Conservation (phyloP, 2,888 invertebrate genomes). For the Lochmaea capreae region DNA sequence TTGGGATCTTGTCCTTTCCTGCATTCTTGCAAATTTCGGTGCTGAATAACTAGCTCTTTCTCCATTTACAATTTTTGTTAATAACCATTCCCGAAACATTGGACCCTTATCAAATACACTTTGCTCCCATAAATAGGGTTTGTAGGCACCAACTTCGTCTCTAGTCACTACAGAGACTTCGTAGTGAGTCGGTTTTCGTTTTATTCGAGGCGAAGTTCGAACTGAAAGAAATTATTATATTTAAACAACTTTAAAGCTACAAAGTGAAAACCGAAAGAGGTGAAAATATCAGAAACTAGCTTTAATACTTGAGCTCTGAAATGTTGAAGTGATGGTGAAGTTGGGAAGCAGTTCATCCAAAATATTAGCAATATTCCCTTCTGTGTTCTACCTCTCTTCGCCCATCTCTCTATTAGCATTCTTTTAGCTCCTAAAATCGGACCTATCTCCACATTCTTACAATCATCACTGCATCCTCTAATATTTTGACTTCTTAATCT, state of each 20-base stretch:
- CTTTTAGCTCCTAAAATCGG: too few relatives aligned
- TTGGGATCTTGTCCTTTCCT: constrained; percentile 91
- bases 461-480: too few relatives aligned
- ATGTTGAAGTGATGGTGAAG: too few relatives aligned
- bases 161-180: constrained; percentile 93
- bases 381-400: too few relatives aligned
- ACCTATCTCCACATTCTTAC: too few relatives aligned
- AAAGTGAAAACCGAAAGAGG: too few relatives aligned
- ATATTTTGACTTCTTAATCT: too few relatives aligned
- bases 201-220: constrained; percentile 87
- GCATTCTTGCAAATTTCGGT: constrained; percentile 95
- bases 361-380: too few relatives aligned
- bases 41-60: constrained; percentile 94
- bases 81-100: constrained; percentile 94
- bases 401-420: too few relatives aligned
- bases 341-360: too few relatives aligned
- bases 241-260: neutral
- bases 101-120: constrained; percentile 94
- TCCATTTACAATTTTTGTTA: constrained; percentile 94
- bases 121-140: constrained; percentile 96
- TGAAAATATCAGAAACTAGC: too few relatives aligned
- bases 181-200: constrained; percentile 87
- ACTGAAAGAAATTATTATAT: constrained; percentile 67
- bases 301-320: too few relatives aligned
- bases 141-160: constrained; percentile 95